A percentile compares a stretch with the other conserved stretches of the same genome.
Evolutionary conservation across 2,888 invertebrate species (phyloP).

Genomic region (Clunio marinus): DNA sequence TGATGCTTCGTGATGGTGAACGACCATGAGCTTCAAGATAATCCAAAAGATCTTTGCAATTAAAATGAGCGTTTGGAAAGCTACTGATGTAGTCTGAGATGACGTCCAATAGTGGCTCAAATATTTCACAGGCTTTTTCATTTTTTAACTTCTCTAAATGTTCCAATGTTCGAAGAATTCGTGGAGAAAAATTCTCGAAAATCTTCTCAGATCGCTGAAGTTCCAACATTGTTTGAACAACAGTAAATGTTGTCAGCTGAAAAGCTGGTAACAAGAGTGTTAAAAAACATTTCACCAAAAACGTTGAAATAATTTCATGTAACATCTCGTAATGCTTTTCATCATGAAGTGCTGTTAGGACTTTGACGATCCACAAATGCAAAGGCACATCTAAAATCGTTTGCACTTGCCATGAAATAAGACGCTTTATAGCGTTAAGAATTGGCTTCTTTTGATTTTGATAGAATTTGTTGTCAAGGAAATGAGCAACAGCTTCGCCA

Average conservation of each 20-base stretch:
- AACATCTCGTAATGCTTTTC: constrained; percentile 51
- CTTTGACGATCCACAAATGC: constrained; percentile 25
- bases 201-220: constrained; percentile 46
- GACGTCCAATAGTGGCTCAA: constrained; percentile 17
- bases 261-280: constrained; percentile 56
- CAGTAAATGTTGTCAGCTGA: constrained; percentile 57
- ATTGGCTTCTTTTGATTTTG: not conserved
- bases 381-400: constrained; percentile 8
- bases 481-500: not conserved
- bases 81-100: not conserved
- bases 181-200: constrained; percentile 50
- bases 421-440: not conserved
- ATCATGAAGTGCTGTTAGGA: not conserved
- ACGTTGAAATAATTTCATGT: constrained; percentile 59
- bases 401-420: not conserved
- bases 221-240: constrained; percentile 62
- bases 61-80: not conserved
- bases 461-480: not conserved
- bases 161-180: constrained; percentile 54
- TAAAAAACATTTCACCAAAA: constrained; percentile 58
- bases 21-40: constrained; percentile 48
- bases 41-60: constrained; percentile 49
- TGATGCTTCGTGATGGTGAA: constrained; percentile 53
- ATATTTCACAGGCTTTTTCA: too few species aligned
- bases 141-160: constrained; percentile 40